These are phyloP conservation scores for Cladopsammia gracilis DNA, from an alignment of 64 coral and sea anemone species.

Conservation along the genomic window DNA sequence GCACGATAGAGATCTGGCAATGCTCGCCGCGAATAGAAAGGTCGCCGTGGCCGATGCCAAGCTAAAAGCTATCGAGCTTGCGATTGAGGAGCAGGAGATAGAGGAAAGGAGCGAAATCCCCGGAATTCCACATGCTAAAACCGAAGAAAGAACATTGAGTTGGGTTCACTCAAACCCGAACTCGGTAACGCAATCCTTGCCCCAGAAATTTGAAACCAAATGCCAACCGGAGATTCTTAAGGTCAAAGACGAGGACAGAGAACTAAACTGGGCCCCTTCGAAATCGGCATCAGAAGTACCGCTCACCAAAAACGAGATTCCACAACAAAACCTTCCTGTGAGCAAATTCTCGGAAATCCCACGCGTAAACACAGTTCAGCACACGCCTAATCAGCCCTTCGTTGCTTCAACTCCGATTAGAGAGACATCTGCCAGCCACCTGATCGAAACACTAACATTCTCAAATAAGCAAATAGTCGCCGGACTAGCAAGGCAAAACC, in stretches of 20 bases:
- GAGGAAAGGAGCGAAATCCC: not conserved
- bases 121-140: not conserved
- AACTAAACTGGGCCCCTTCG: too few species aligned
- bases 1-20: not conserved
- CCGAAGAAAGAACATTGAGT: constrained; percentile 2
- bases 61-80: constrained; percentile 58
- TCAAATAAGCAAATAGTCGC: constrained; percentile 25
- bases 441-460: constrained; percentile 26
- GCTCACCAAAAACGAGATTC: not conserved
- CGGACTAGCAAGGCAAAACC: constrained; percentile 21
- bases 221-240: not conserved
- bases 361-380: not conserved
- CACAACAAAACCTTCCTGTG: not conserved
- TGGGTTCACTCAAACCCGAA: constrained; percentile 4
- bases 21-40: constrained; percentile 19
- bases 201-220: not conserved
- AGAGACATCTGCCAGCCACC: constrained; percentile 20
- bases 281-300: not conserved
- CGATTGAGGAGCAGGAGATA: constrained; percentile 16
- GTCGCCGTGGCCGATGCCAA: constrained; percentile 42
- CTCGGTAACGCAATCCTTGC: not conserved
- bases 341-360: not conserved
- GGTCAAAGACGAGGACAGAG: too few species aligned
- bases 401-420: not conserved
- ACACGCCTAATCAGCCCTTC: not conserved